These are phyloP conservation scores for Agelastica alni DNA, from an alignment of 2,888 invertebrate genomes.

Conservation along the genomic window DNA sequence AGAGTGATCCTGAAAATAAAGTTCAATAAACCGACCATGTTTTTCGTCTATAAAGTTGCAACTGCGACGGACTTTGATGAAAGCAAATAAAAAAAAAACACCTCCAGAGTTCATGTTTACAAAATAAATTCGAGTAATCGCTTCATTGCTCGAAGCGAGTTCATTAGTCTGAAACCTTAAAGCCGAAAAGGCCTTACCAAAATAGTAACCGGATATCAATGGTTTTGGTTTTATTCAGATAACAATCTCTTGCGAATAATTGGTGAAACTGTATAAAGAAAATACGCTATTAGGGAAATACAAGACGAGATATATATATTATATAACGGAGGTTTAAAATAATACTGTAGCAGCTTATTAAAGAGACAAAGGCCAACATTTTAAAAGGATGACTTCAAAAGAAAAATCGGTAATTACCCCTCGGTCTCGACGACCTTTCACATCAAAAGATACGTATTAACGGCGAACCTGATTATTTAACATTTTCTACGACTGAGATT, in stretches of 20 bases:
- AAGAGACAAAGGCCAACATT: conserved; percentile 2
- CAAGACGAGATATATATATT: conserved; percentile 16
- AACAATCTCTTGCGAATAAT: conserved; percentile 28
- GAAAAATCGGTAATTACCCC: conserved; percentile 9
- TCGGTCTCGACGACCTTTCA: conserved; percentile 4
- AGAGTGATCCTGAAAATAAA: too few relatives aligned
- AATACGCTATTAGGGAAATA: conserved; percentile 22
- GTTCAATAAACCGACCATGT: too few relatives aligned
- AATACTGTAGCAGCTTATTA: conserved; percentile 14
- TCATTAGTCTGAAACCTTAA: conserved; percentile 14
- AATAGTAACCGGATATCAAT: conserved; percentile 25
- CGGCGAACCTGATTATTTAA: too few relatives aligned
- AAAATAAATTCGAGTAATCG: neutral
- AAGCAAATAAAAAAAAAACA: neutral
- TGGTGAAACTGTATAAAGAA: conserved; percentile 24
- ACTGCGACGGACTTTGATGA: too few relatives aligned
- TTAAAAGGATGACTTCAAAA: conserved; percentile 9
- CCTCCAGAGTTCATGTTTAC: conserved; percentile 5
- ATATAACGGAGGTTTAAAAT: conserved; percentile 16
- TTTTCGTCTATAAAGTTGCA: too few relatives aligned
- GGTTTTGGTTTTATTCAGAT: conserved; percentile 8
- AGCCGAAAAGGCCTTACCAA: conserved; percentile 7
- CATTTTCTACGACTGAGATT: too few relatives aligned
- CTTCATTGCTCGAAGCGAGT: conserved; percentile 1
- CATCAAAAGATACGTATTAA: conserved; percentile 7